Base-by-base conservation (phyloP, 2,888 invertebrate genomes). In the Ashinkailepas kermadecensis region DNA sequence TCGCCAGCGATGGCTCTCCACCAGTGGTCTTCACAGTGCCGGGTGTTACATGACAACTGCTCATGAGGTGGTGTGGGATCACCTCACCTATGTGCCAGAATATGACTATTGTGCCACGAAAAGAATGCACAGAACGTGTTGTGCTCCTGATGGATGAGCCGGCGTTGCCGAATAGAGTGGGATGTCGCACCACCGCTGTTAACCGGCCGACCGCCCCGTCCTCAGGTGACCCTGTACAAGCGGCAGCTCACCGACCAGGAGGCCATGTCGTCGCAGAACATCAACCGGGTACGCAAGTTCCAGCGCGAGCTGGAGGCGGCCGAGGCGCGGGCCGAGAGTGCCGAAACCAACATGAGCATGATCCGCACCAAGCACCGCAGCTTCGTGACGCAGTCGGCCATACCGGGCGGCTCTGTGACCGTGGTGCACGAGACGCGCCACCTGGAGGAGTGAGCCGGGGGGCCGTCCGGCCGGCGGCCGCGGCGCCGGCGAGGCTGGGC, bases 301-400 rank as follows among this genome's bases (percentile, higher is more conserved):
- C 97, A 98, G 89, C 93, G 97, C 87, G 97, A 98, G 90, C 90
- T 98, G 88, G 97, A 98, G 89, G 97, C 97, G 81, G 97, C 97
- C 85, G 97, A 98, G 89, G 97, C 97, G 89, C 94, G 97, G 86
- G 97, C 97, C 86, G 97, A 97, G 87, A 92, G 92, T 86, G 97
- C 97, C 86, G 97, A 97, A 90, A 94, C 94, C 91, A 96, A 94
- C 89, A 91, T 97, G 88, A 93, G 94, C 86, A 91, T 97, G 89
- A 96, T 97, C 91, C 94, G 97, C 87, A 96, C 97, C 90, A 97
- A 98, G 91, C 97, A 97, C 91, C 96, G 97, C 91, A 95, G 96
- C 89, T 96, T 96, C 90, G 96, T 96, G 87, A 96, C 96, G 91
- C 79, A 79, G 79, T 58, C 79, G 25, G 79, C 82, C 39, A 65